Evolutionary conservation across 2,797 vertebrate species (phyloP).

Genomic region (Cynodonichthys magdalenae): DNA sequence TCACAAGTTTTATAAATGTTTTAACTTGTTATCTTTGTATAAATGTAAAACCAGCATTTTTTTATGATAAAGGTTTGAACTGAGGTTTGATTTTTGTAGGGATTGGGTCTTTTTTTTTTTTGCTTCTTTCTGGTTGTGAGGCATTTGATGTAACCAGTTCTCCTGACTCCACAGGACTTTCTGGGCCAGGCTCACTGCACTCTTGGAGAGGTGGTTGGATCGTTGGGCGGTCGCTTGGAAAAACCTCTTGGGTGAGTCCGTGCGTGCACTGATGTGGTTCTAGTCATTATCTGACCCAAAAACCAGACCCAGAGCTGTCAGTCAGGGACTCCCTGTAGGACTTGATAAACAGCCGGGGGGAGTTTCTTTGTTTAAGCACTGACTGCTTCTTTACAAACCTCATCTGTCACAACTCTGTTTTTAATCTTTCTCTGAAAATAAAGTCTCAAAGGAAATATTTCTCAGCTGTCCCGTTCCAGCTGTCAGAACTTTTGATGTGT

Average conservation of each 20-base stretch:
- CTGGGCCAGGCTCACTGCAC: constrained; percentile 94
- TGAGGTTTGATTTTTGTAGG: no score
- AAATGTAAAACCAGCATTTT: no score
- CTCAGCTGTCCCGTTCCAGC: not conserved
- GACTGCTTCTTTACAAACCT: constrained; percentile 1
- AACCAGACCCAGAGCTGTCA: not conserved
- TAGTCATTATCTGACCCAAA: not conserved
- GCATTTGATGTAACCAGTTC: constrained; percentile 7
- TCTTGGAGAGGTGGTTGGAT: constrained; percentile 95
- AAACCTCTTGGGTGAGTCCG: constrained; percentile 91
- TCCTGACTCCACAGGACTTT: constrained; percentile 86
- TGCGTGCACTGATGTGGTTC: not conserved
- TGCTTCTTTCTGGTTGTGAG: no score
- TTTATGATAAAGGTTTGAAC: no score
- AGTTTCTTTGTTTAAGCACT: constrained; percentile 5
- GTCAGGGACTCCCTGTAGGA: not conserved
- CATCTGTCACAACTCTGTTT: not conserved
- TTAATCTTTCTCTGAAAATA: not conserved
- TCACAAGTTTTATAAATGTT: no score
- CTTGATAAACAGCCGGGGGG: not conserved
- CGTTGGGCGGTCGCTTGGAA: constrained; percentile 91
- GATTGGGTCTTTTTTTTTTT: no score
- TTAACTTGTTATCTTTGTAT: no score
- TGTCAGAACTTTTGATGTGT: not conserved
- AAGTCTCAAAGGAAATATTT: not conserved